phyloP scores from a whole-genome alignment of 2,888 invertebrate genomes.

The Drosophila bunnanda region DNA sequence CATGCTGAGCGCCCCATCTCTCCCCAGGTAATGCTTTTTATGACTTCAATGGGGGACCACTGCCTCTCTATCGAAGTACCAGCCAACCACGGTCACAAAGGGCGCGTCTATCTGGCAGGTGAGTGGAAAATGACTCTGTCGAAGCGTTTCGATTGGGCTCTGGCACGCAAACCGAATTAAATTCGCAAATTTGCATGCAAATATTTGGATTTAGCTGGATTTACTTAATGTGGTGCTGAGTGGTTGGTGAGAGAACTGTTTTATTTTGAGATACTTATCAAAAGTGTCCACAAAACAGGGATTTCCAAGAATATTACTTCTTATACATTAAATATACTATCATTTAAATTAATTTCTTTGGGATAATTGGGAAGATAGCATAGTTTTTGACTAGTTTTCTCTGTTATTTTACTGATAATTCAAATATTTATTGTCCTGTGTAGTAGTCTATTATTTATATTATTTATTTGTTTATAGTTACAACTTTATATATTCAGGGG shows the following conservation, averaged over 20 bases:
- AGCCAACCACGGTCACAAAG: slow-evolving; percentile 9
- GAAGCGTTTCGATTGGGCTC: slow-evolving; percentile 35
- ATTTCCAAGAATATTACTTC: not conserved
- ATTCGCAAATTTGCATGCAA: slow-evolving; percentile 44
- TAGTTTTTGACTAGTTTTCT: not conserved
- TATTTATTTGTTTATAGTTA: not conserved
- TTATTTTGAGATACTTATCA: not conserved
- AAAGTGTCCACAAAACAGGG: not conserved
- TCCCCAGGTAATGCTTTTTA: slow-evolving; percentile 20
- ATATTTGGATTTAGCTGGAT: slow-evolving; percentile 13
- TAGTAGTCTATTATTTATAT: not conserved
- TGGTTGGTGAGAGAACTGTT: not conserved
- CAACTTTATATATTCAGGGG: not conserved
- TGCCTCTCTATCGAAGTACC: slow-evolving; percentile 12
- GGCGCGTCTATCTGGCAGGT: slow-evolving; percentile 34
- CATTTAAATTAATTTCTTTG: no score
- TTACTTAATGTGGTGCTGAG: slow-evolving; percentile 1
- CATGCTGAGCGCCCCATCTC: slow-evolving; percentile 23
- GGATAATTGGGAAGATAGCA: not conserved
- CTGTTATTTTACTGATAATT: not conserved
- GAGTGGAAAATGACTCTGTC: slow-evolving; percentile 15
- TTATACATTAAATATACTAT: not conserved
- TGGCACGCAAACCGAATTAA: slow-evolving; percentile 57
- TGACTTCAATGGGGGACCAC: slow-evolving; percentile 17
- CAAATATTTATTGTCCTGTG: not conserved